Evolutionary conservation across 92 coral and sea anemone species (phyloP).

Genomic region (Micromussa lordhowensis): DNA sequence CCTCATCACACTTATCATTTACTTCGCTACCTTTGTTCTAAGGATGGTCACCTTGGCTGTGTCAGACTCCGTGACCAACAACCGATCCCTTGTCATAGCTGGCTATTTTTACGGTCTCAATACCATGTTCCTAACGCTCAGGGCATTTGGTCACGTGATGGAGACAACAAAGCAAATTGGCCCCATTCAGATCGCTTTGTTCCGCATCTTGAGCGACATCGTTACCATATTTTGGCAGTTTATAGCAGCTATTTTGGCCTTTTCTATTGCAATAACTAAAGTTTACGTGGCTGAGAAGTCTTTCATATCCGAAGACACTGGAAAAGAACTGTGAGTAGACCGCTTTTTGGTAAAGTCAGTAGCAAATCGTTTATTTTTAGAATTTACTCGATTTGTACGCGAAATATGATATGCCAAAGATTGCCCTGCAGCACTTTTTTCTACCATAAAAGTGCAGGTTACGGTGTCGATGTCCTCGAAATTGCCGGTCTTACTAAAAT

Average conservation of each 20-base stretch:
- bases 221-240: conserved; percentile 44
- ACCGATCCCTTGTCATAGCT: conserved; percentile 37
- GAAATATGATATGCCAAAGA: too few relatives aligned
- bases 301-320: neutral
- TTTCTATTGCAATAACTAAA: conserved; percentile 53
- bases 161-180: conserved; percentile 33
- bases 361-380: too few relatives aligned
- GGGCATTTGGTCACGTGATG: conserved; percentile 56
- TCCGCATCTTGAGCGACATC: conserved; percentile 31
- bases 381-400: too few relatives aligned
- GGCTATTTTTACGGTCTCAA: conserved; percentile 51
- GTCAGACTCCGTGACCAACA: conserved; percentile 15
- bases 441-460: too few relatives aligned
- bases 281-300: conserved; percentile 51
- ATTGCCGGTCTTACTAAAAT: too few relatives aligned
- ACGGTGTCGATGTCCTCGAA: too few relatives aligned
- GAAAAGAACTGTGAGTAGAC: neutral
- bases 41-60: conserved; percentile 5
- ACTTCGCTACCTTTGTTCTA: neutral
- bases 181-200: conserved; percentile 47
- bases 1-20: conserved; percentile 13
- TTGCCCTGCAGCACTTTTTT: too few relatives aligned
- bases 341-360: neutral
- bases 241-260: conserved; percentile 45
- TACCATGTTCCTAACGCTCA: conserved; percentile 47